Conservation (phyloP, 2,888 invertebrate species). For the Pimpla rufipes region DNA sequence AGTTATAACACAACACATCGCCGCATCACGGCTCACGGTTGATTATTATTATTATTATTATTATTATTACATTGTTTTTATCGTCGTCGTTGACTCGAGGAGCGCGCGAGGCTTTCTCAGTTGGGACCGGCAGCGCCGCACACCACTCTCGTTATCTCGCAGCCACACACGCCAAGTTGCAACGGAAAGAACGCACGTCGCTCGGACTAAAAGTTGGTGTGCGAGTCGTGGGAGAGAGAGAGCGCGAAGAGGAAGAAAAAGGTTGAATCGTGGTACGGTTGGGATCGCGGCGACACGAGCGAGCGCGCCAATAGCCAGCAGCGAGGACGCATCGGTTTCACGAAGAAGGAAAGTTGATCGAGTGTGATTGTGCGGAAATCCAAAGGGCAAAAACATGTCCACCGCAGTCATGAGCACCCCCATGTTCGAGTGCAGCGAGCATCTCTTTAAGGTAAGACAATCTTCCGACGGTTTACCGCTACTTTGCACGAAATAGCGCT, state of each 20-base stretch:
- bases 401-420: constrained; percentile 92
- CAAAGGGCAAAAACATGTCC: constrained; percentile 87
- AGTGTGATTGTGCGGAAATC: constrained; percentile 62
- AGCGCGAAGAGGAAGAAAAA: not conserved
- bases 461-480: not conserved
- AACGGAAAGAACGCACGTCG: not conserved
- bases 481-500: not conserved
- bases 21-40: constrained; percentile 32
- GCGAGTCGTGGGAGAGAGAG: not conserved
- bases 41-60: constrained; percentile 18
- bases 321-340: constrained; percentile 47
- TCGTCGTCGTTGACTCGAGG: not conserved
- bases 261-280: not conserved
- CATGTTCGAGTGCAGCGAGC: constrained; percentile 92
- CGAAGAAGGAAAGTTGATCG: constrained; percentile 57
- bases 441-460: constrained; percentile 89
- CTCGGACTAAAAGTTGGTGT: not conserved
- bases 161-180: not conserved
- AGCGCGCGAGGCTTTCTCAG: not conserved
- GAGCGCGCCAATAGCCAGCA: constrained; percentile 15
- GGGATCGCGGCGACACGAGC: constrained; percentile 2
- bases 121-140: not conserved
- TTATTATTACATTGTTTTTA: not conserved
- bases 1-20: constrained; percentile 51
- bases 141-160: not conserved